Evolutionary conservation across 2,797 vertebrate species (phyloP).

Genomic region (Gobio occitaniae): DNA sequence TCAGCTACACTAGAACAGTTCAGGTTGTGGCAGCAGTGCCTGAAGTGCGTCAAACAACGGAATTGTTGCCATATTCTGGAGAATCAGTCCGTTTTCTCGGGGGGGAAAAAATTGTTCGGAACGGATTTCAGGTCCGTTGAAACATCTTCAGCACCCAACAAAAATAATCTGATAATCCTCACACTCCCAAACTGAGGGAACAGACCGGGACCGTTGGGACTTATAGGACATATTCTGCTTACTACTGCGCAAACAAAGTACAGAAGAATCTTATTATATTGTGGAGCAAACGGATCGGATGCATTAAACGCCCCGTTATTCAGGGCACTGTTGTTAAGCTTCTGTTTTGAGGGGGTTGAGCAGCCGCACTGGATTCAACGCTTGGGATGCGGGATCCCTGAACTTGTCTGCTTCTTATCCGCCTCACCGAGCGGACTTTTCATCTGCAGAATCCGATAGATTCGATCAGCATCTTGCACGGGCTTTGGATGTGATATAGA

Average conservation of each 20-base stretch:
- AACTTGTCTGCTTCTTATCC: conserved; percentile 17
- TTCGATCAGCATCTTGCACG: conserved; percentile 33
- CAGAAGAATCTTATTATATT: conserved; percentile 4
- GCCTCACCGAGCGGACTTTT: conserved; percentile 30
- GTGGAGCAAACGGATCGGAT: conserved; percentile 39
- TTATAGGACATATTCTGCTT: conserved; percentile 26
- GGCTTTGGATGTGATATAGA: conserved; percentile 39
- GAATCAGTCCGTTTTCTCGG: background rate
- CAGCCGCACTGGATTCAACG: conserved; percentile 71
- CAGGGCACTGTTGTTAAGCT: conserved; percentile 52
- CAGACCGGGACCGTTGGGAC: conserved; percentile 36
- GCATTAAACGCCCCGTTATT: conserved; percentile 26
- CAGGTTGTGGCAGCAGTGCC: conserved; percentile 57
- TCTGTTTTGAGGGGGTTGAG: conserved; percentile 54
- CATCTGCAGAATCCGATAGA: conserved; percentile 19
- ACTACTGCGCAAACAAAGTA: conserved; percentile 42
- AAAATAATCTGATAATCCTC: conserved; percentile 40
- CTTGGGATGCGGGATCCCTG: conserved; percentile 64
- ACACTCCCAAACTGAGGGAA: conserved; percentile 33
- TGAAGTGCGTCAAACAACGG: conserved; percentile 18
- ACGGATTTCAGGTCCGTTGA: conserved; percentile 30
- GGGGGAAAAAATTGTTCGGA: background rate
- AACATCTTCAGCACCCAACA: conserved; percentile 29
- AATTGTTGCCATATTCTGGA: conserved; percentile 28
- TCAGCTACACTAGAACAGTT: conserved; percentile 68